These are phyloP conservation scores for Thelaira solivaga DNA, from an alignment of 2,888 invertebrate genomes.

Conservation along the genomic window DNA sequence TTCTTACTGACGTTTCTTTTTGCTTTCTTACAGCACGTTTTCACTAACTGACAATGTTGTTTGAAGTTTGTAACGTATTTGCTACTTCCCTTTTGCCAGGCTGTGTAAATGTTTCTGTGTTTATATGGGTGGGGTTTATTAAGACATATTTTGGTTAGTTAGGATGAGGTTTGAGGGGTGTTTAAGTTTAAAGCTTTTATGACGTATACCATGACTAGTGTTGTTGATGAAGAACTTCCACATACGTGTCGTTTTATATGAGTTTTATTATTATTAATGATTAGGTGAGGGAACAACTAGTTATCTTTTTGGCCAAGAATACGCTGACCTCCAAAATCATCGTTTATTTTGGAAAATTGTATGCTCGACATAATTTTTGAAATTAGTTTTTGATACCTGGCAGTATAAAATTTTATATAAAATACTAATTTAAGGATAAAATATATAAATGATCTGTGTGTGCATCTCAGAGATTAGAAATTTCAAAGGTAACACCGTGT, in stretches of 20 bases:
- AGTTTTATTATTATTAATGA: constrained; percentile 13
- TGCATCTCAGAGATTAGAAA: too few species aligned
- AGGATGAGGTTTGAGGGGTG: constrained; percentile 5
- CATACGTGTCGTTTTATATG: constrained; percentile 37
- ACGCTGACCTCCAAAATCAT: background rate
- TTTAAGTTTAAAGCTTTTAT: constrained; percentile 50
- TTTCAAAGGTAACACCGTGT: too few species aligned
- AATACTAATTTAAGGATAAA: too few species aligned
- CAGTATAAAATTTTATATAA: too few species aligned
- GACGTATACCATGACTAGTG: constrained; percentile 46
- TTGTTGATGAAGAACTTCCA: constrained; percentile 56
- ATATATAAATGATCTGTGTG: too few species aligned
- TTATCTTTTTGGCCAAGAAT: background rate
- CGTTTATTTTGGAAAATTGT: too few species aligned
- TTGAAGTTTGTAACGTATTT: constrained; percentile 43
- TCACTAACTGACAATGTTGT: constrained; percentile 53
- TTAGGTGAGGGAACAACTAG: constrained; percentile 18
- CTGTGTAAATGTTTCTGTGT: background rate
- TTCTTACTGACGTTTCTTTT: background rate
- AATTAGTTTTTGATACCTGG: too few species aligned
- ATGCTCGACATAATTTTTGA: too few species aligned
- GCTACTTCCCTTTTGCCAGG: constrained; percentile 3
- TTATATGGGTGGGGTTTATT: background rate
- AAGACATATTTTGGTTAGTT: background rate
- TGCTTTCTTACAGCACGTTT: constrained; percentile 53